These are phyloP conservation scores for Rotaria macrura DNA, from an alignment of 2,888 invertebrate species.

Conservation along the genomic window DNA sequence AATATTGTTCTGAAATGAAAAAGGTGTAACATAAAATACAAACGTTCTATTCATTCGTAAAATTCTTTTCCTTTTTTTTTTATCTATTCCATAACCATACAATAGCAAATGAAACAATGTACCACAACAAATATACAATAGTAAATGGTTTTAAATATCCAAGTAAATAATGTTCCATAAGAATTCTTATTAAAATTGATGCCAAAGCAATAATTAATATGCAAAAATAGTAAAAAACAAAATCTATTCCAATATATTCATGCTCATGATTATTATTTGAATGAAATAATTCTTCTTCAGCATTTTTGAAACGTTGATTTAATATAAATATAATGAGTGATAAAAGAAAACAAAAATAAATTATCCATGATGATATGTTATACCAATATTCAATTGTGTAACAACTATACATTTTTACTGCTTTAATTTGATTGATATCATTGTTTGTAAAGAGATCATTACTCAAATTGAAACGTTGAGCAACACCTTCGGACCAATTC, in stretches of 20 bases:
- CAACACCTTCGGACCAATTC: background rate
- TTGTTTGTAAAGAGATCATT: background rate
- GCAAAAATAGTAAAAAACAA: background rate
- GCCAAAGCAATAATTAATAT: background rate
- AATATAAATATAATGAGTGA: background rate
- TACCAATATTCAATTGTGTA: background rate
- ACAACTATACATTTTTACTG: background rate
- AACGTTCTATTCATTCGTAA: background rate
- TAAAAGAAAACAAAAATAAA: background rate
- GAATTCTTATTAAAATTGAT: background rate
- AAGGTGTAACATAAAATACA: background rate
- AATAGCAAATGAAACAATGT: slow-evolving; percentile 1
- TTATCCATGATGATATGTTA: background rate
- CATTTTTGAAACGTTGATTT: background rate
- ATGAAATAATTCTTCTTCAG: background rate
- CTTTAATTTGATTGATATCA: background rate
- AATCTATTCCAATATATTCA: background rate
- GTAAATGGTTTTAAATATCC: slow-evolving; percentile 3
- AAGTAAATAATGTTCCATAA: background rate
- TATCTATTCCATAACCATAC: background rate
- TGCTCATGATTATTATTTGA: background rate
- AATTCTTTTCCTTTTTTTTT: background rate
- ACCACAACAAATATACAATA: slow-evolving; percentile 12
- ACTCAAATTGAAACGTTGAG: background rate
- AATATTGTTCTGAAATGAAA: background rate